Evolutionary conservation across 1,140 invertebrate species (phyloP), one percentile per base, ranked within the genome.

Genomic region (Papilio polyxenes): DNA sequence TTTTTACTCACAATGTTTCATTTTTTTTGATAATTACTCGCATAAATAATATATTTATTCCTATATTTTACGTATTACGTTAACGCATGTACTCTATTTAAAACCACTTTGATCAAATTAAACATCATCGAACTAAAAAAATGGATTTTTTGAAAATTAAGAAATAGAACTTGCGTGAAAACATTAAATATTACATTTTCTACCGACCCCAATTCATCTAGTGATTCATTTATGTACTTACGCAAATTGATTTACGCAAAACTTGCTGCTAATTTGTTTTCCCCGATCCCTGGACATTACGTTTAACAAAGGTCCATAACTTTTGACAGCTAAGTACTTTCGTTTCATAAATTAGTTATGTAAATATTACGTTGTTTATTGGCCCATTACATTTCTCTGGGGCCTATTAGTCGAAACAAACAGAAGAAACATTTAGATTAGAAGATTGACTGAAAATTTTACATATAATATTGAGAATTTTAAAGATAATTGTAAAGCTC

Each of bases 261-360:
- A 72, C 23, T 72, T 72, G 23, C 23, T 72, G 37, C 11, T 72
- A 72, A 72, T 72, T 72, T 72, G 65, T 72, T 72, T 15, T 72
- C 65, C 65, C 62, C 65, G 65, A 72, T 40, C 65, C 65, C 31
- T 8, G 65, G 11, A 31, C 65, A 37, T 72, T 72, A 72, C 65
- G 13, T 13, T 13, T 37, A 72, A 72, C 65, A 72, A 72, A 37
- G 65, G 65, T 72, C 23, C 65, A 20, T 37, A 72, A 72, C 65
- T 72, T 72, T 72, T 72, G 65, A 6, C 31, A 40, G 65, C 65
- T 72, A 72, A 72, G 65, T 72, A 72, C 65, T 72, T 72, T 72
- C 31, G 65, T 72, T 72, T 15, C 23, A 72, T 72, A 72, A 72
- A 72, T 72, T 72, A 72, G 65, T 72, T 72, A 72, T 72, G 65